These are phyloP conservation scores for Cactoblastis cactorum DNA, from an alignment of 2,888 invertebrate genomes.

Conservation along the genomic window DNA sequence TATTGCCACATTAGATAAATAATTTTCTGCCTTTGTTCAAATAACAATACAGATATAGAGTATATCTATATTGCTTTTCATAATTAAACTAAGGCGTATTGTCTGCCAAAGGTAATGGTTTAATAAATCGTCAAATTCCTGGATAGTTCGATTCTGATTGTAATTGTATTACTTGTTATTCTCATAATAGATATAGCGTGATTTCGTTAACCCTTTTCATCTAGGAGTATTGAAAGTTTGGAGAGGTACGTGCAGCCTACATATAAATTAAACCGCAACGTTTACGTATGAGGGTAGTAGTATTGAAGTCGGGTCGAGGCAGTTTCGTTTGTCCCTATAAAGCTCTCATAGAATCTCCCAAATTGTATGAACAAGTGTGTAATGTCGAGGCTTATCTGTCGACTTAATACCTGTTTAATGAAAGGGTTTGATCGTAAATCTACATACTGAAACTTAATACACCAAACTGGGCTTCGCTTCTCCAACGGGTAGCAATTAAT, in stretches of 20 bases:
- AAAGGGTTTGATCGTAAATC: conserved; percentile 78
- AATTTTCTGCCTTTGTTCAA: no score
- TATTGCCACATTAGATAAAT: no score
- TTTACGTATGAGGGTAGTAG: conserved; percentile 54
- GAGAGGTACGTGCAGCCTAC: conserved; percentile 28
- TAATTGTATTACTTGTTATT: conserved; percentile 15
- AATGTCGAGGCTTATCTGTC: conserved; percentile 69
- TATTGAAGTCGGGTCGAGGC: conserved; percentile 50
- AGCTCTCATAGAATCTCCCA: conserved; percentile 60
- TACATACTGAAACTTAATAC: conserved; percentile 73
- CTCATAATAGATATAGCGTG: conserved; percentile 18
- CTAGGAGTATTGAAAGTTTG: conserved; percentile 40
- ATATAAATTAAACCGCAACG: conserved; percentile 54
- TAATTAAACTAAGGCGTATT: not conserved
- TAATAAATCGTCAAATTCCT: conserved; percentile 2
- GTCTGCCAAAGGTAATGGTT: not conserved
- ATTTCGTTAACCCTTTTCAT: conserved; percentile 28
- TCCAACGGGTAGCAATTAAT: conserved; percentile 69
- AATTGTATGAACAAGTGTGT: conserved; percentile 69
- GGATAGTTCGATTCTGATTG: conserved; percentile 11
- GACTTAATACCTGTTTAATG: conserved; percentile 77
- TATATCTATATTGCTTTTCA: not conserved
- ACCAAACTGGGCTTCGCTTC: conserved; percentile 61
- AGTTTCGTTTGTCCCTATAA: conserved; percentile 59
- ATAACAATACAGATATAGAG: not conserved